These are phyloP conservation scores for Pelvicachromis taeniatus DNA, from an alignment of 2,113 vertebrate species.

Conservation along the genomic window DNA sequence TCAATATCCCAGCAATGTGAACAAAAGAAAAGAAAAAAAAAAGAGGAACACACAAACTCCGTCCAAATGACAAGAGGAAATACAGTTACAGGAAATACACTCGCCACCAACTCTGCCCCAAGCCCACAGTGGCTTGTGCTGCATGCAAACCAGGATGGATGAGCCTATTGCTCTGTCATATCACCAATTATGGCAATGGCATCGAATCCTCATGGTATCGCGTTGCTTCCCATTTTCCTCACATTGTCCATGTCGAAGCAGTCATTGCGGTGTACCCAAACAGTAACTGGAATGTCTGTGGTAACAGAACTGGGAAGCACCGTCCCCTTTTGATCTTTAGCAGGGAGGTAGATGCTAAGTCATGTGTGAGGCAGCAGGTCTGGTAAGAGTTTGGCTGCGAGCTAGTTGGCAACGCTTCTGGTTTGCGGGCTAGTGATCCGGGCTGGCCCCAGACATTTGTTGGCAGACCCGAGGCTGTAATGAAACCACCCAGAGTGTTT, in stretches of 20 bases:
- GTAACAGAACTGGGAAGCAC: not conserved
- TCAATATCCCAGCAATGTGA: slow-evolving; percentile 57
- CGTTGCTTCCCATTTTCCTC: not conserved
- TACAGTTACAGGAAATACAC: slow-evolving; percentile 69
- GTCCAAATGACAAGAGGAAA: slow-evolving; percentile 75
- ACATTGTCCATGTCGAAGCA: not conserved
- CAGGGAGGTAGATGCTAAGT: slow-evolving; percentile 30
- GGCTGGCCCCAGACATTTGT: slow-evolving; percentile 36
- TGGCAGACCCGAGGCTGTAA: slow-evolving; percentile 33
- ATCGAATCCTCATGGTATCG: not conserved
- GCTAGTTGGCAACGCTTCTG: slow-evolving; percentile 12
- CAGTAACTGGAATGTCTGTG: not conserved
- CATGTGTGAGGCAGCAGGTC: slow-evolving; percentile 43
- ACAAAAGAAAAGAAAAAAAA: not conserved
- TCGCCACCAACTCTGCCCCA: slow-evolving; percentile 41
- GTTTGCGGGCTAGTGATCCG: slow-evolving; percentile 25
- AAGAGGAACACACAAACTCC: slow-evolving; percentile 54
- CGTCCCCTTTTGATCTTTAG: slow-evolving; percentile 8
- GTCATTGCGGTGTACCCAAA: not conserved
- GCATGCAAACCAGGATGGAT: slow-evolving; percentile 46
- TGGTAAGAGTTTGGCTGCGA: slow-evolving; percentile 37
- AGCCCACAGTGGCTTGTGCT: slow-evolving; percentile 52
- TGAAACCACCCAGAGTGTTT: slow-evolving; percentile 49
- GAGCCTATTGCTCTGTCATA: slow-evolving; percentile 4
- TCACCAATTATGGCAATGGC: not conserved